Evolutionary conservation across 30 jellyfish, hydroid and myxozoan genomes (phyloP).

Genomic region (Pelagia noctiluca): DNA sequence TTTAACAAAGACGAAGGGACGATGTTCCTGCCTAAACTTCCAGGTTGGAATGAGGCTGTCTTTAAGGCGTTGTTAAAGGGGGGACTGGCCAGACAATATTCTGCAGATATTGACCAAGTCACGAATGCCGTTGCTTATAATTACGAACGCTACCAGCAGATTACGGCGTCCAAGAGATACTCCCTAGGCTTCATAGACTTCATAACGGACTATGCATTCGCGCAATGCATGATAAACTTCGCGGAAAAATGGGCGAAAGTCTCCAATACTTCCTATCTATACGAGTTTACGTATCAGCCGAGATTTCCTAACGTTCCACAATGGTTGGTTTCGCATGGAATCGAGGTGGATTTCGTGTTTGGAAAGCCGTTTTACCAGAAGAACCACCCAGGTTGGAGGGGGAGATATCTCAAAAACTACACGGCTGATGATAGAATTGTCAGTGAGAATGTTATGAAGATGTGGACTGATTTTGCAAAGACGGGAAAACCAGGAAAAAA

Average conservation of each 20-base stretch:
- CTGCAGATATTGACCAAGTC: background rate
- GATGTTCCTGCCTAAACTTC: conserved; percentile 15
- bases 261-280: conserved; percentile 16
- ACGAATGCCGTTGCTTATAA: conserved; percentile 2
- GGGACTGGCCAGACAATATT: background rate
- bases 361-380: conserved; percentile 27
- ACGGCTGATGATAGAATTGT: conserved; percentile 20
- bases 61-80: too few species aligned
- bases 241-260: conserved; percentile 32
- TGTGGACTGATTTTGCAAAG: conserved; percentile 67
- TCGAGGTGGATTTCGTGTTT: conserved; percentile 26
- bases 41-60: conserved; percentile 8
- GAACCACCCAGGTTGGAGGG: background rate
- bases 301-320: background rate
- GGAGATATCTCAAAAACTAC: conserved; percentile 7
- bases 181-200: background rate
- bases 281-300: conserved; percentile 41
- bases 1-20: conserved; percentile 57
- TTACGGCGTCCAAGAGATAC: background rate
- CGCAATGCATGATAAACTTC: conserved; percentile 6
- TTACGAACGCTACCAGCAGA: background rate
- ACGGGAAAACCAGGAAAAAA: conserved; percentile 51
- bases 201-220: conserved; percentile 14
- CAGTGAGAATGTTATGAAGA: conserved; percentile 26
- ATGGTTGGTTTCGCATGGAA: conserved; percentile 31